These are phyloP conservation scores for Dysmachus trigonus DNA, from an alignment of 2,888 invertebrate genomes.

Conservation along the genomic window DNA sequence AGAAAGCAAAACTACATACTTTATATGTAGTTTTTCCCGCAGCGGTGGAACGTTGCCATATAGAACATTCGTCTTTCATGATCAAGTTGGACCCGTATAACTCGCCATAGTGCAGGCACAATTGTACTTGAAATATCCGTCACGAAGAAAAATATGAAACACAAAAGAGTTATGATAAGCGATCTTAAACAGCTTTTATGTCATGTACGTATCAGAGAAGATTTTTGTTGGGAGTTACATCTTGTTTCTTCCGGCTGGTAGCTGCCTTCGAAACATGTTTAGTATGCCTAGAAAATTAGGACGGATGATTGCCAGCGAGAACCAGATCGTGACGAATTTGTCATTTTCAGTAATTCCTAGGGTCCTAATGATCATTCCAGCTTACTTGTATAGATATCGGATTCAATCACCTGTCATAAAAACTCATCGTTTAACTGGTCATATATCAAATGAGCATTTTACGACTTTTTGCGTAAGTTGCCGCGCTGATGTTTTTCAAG, in stretches of 20 bases:
- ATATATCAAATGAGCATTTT: conserved; percentile 34
- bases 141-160: conserved; percentile 6
- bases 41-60: neutral
- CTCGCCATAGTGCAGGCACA: neutral
- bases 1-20: neutral
- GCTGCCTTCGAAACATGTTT: neutral
- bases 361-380: conserved; percentile 13
- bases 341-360: neutral
- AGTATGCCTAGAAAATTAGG: conserved; percentile 15
- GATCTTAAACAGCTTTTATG: conserved; percentile 42
- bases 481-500: neutral
- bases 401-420: conserved; percentile 29
- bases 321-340: conserved; percentile 37
- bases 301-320: neutral
- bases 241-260: conserved; percentile 17
- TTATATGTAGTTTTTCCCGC: neutral
- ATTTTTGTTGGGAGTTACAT: conserved; percentile 2
- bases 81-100: conserved; percentile 15
- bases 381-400: neutral
- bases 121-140: conserved; percentile 26
- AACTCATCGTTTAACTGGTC: conserved; percentile 13
- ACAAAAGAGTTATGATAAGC: conserved; percentile 38
- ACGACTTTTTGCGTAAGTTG: conserved; percentile 28
- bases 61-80: neutral
- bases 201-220: conserved; percentile 34